Evolutionary conservation across 2,797 vertebrate genomes (phyloP), one percentile per base, ranked within the genome.

Genomic region (Brachyalestes nurse): DNA sequence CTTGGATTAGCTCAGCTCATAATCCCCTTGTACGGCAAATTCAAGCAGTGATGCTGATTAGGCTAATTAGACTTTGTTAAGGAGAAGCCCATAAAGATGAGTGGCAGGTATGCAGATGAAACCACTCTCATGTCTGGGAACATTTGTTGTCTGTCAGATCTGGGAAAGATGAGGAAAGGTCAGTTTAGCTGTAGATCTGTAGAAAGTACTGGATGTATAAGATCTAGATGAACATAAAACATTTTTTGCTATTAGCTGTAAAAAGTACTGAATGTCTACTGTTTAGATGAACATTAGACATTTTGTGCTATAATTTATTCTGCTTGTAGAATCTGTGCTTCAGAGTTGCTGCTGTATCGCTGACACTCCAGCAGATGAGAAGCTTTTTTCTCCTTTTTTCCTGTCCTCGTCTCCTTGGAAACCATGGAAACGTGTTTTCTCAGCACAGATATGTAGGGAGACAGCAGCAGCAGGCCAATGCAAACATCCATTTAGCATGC

Each of bases 351-450:
- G 75, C 45, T 66, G 23, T 70, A 65, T 86, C 67, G 78, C 61
- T 66, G 74, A 84, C 53, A 57, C 75, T 77, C 25, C 40, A 64
- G 65, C 60, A 72, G 74, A 82, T 62, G 61, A 47, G 60, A 69
- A 55, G 45, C 21, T 79, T 75, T 65, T 38, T 70, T 7, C 8
- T 74, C 21, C n/a, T 12, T 49, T 49, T 78, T 45, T 49, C 70
- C 73, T 67, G 55, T 75, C 74, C 72, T 77, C 75, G 67, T 87
- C 64, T 84, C 74, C 82, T 79, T 83, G 87, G 87, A 88, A 87
- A 88, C 87, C 80, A 85, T 84, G 78, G 79, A 83, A 83, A 78
- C 73, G 19, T 79, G 79, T 83, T 79, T 80, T 78, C 79, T 83
- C 84, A 82, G 77, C 78, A 78, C 76, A 69, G 45, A 72, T 82